phyloP scores from a whole-genome alignment of 2,888 invertebrate genomes.

The Archips crataeganus region DNA sequence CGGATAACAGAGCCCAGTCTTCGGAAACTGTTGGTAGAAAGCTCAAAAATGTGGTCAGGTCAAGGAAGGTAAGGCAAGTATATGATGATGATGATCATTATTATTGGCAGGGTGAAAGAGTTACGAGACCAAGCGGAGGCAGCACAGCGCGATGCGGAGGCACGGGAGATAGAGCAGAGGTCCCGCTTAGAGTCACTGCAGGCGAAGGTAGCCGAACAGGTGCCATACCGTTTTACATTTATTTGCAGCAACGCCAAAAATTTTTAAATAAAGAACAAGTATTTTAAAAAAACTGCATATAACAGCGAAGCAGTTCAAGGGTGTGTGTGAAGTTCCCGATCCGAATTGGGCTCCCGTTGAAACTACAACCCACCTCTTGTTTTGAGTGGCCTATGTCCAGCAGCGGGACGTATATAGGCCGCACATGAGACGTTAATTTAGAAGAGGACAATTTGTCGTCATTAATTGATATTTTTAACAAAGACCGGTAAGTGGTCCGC shows the following conservation, averaged over 20 bases:
- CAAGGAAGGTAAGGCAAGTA: no score
- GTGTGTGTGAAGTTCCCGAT: no score
- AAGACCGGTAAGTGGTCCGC: not conserved
- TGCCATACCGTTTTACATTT: conserved; percentile 49
- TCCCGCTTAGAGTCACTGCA: conserved; percentile 62
- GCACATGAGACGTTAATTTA: not conserved
- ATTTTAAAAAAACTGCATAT: not conserved
- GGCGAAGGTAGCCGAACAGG: conserved; percentile 75
- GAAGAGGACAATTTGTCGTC: not conserved
- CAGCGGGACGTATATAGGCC: no score
- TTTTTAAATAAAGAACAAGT: not conserved
- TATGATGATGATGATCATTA: not conserved
- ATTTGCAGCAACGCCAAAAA: not conserved
- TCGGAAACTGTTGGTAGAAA: no score
- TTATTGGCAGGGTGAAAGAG: conserved; percentile 68
- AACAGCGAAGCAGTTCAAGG: no score
- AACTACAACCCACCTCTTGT: no score
- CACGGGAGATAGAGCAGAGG: conserved; percentile 56
- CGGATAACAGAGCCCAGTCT: no score
- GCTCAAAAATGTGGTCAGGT: no score
- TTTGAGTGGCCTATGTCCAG: no score
- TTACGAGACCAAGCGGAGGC: conserved; percentile 65
- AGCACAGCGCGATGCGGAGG: conserved; percentile 56
- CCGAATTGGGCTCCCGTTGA: no score
- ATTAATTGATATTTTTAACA: not conserved